phyloP scores from a whole-genome alignment of 2,888 invertebrate genomes.

The Melikaiella ostensackeni region DNA sequence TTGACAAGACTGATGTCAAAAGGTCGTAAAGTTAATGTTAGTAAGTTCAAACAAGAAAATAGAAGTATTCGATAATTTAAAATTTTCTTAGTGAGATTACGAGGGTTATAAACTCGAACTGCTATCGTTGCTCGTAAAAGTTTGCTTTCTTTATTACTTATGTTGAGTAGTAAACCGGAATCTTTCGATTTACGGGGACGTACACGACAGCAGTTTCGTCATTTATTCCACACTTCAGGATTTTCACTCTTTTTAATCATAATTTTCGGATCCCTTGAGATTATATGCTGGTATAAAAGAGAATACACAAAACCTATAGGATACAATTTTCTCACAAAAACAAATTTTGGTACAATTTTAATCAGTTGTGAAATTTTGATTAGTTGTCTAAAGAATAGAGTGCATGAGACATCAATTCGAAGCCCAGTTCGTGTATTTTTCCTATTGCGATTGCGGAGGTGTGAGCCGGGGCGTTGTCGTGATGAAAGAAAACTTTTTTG shows the following conservation, averaged over 20 bases:
- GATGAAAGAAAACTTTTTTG: no score
- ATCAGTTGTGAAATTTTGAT: no score
- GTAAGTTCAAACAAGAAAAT: conserved; percentile 14
- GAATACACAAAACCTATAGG: no score
- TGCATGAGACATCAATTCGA: no score
- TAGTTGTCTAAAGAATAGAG: no score
- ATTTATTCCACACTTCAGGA: background rate
- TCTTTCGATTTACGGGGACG: conserved; percentile 28
- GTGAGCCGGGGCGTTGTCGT: no score
- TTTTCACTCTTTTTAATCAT: background rate
- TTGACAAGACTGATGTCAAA: background rate
- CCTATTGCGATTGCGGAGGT: no score
- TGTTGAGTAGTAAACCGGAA: conserved; percentile 28
- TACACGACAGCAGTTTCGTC: conserved; percentile 28
- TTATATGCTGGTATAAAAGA: background rate
- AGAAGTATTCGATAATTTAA: conserved; percentile 10
- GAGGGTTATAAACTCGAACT: conserved; percentile 30
- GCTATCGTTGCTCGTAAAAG: conserved; percentile 23
- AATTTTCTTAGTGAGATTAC: conserved; percentile 28
- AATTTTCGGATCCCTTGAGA: background rate
- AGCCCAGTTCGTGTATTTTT: no score
- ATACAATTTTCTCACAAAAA: no score
- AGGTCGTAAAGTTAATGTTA: background rate
- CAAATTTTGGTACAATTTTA: no score
- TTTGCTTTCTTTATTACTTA: conserved; percentile 36